Evolutionary conservation across 2,888 invertebrate species (phyloP), one percentile per base, ranked within the genome.

Genomic region (Sinotaia quadrata): DNA sequence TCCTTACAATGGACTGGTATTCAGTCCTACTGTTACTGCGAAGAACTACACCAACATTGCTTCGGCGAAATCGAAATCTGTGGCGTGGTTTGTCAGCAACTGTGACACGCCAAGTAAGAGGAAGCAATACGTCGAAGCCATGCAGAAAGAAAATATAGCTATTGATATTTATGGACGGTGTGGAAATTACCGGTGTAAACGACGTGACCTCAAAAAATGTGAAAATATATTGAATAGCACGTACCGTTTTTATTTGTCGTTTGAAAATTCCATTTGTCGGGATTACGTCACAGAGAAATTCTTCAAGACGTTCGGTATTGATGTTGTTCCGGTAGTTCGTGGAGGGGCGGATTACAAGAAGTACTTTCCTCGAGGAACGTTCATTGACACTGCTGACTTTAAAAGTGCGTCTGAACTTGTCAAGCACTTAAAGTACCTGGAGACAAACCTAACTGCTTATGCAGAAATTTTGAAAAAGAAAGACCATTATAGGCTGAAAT

Each of bases 31-130:
- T 10, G 4, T 24, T 1, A 2, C 1, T 18, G 12, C 58, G 1
- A 65, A 44, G 33, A 56, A 65, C 47, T 65, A 41, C 56, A 52
- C 54, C 0, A 31, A 41, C 7, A 31, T 65, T 24, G 27, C 54
- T 12, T n/a, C 12, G 2, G 54, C 54, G n/a, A 76, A 76, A 36
- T 70, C 68, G 2, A 73, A 71, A 52, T 31, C 69, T 27, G 69
- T 72, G 7, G 79, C 77, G 2, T 81, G 81, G 81, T 71, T 79
- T 47, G 81, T 78, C 49, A 78, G 77, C 63, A 71, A 78, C 49
- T 81, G 81, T 44, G 7, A 61, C 10, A 75, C 78, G 15, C 62
- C 63, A 12, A 72, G 74, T 44, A 66, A 44, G 47, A 60, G 81
- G 33, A 73, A 77, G 33, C 12, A 41, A 0, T 80, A 78, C 56